A percentile compares a stretch with the other conserved stretches of the same genome.
These are phyloP conservation scores for Myanophis thanlyinensis DNA, from an alignment of 2,113 vertebrate genomes.

Conservation along the genomic window DNA sequence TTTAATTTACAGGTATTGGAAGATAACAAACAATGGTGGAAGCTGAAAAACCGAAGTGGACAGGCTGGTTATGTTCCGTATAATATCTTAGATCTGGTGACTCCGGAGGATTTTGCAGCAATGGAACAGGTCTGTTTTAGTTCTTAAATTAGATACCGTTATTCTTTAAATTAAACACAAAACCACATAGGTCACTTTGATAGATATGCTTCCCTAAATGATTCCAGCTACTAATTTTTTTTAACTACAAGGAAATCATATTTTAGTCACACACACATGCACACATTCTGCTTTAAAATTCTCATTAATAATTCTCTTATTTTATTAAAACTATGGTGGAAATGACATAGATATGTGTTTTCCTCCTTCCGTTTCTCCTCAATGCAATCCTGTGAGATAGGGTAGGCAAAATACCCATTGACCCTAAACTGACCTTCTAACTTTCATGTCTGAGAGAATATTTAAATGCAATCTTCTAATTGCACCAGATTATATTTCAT, in stretches of 20 bases:
- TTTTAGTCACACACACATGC: background rate
- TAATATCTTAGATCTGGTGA: constrained; percentile 85
- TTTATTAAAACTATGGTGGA: background rate
- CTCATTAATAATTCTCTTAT: background rate
- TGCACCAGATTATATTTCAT: background rate
- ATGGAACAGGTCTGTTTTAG: constrained; percentile 39
- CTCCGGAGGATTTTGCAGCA: constrained; percentile 70
- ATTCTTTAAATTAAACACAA: background rate
- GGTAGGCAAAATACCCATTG: background rate
- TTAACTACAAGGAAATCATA: background rate
- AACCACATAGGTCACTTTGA: background rate
- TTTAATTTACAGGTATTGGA: constrained; percentile 82
- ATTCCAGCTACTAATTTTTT: background rate
- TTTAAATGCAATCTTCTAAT: background rate
- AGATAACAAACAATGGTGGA: constrained; percentile 95
- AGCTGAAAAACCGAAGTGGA: constrained; percentile 86
- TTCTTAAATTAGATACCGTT: background rate
- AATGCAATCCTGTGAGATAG: background rate
- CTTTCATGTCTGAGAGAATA: background rate
- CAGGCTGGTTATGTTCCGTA: constrained; percentile 88
- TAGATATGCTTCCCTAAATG: background rate
- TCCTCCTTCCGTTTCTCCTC: background rate
- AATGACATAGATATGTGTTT: background rate
- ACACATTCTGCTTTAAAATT: background rate
- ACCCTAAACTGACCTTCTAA: background rate